Conservation (phyloP, 2,113 vertebrate genomes). For the Sialia sialis region DNA sequence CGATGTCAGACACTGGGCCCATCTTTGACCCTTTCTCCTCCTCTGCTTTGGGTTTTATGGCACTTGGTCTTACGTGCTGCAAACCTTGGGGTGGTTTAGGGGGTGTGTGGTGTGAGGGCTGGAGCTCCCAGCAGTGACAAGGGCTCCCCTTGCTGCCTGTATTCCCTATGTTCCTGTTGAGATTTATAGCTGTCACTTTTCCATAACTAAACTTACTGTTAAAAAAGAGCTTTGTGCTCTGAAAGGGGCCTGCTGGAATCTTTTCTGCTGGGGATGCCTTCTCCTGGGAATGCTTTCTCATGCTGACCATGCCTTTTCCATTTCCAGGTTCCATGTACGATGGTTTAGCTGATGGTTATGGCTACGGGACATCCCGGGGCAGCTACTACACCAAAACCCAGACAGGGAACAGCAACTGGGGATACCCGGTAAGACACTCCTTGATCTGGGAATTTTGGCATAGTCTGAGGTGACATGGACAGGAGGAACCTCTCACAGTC, state of each 20-base stretch:
- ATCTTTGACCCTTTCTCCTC: background rate
- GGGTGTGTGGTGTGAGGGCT: background rate
- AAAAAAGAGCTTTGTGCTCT: background rate
- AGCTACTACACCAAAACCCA: conserved; percentile 76
- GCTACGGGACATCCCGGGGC: conserved; percentile 69
- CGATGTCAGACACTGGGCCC: fast-evolving
- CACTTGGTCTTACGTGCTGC: background rate
- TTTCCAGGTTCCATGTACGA: conserved; percentile 76
- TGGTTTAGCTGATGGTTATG: conserved; percentile 70
- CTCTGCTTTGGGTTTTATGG: background rate
- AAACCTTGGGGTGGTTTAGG: background rate
- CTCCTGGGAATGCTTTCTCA: background rate
- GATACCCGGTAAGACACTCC: conserved; percentile 72
- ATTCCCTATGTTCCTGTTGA: background rate
- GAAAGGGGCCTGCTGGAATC: background rate
- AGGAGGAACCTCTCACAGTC: background rate
- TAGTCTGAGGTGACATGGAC: background rate
- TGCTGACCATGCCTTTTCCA: conserved; percentile 12
- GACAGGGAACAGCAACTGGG: conserved; percentile 69
- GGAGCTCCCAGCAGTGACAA: background rate
- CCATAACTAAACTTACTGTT: background rate
- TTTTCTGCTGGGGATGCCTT: background rate
- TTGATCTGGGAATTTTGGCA: background rate
- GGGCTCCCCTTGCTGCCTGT: background rate
- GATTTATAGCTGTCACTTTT: background rate